Conservation (phyloP, 2,888 invertebrate genomes). For the Campaea margaritaria region DNA sequence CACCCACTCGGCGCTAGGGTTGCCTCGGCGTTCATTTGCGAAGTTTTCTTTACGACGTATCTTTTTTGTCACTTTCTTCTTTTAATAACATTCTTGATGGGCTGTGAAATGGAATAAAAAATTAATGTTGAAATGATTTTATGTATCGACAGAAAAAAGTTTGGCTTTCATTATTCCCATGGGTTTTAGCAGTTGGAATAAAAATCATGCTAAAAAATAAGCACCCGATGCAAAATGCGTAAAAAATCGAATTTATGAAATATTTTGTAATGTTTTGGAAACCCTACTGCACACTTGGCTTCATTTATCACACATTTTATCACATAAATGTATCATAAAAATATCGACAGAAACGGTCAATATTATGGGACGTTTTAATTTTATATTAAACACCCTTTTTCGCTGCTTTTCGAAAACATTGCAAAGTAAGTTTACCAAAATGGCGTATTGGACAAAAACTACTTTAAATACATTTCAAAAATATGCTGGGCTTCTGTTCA, state of each 20-base stretch:
- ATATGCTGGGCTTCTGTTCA: too few species aligned
- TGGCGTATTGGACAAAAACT: too few species aligned
- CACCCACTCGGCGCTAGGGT: slow-evolving; percentile 8
- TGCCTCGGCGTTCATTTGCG: slow-evolving; percentile 11
- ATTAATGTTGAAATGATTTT: not conserved
- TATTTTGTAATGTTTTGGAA: too few species aligned
- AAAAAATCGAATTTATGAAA: too few species aligned
- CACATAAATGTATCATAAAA: slow-evolving; percentile 12
- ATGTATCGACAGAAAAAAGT: not conserved
- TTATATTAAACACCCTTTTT: not conserved
- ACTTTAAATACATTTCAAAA: too few species aligned
- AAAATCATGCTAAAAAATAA: too few species aligned
- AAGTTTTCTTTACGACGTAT: slow-evolving; percentile 23
- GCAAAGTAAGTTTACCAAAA: too few species aligned
- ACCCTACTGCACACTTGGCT: slow-evolving; percentile 6
- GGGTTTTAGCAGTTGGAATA: too few species aligned
- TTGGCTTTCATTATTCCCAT: too few species aligned
- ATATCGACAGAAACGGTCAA: not conserved
- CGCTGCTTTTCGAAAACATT: too few species aligned
- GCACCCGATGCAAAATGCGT: too few species aligned
- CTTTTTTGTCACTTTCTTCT: slow-evolving; percentile 17
- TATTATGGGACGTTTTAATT: not conserved
- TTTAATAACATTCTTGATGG: slow-evolving; percentile 12
- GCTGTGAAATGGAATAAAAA: not conserved
- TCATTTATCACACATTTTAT: slow-evolving; percentile 13